phyloP scores from a whole-genome alignment of 2,113 vertebrate genomes.

The Callocephalon fimbriatum region DNA sequence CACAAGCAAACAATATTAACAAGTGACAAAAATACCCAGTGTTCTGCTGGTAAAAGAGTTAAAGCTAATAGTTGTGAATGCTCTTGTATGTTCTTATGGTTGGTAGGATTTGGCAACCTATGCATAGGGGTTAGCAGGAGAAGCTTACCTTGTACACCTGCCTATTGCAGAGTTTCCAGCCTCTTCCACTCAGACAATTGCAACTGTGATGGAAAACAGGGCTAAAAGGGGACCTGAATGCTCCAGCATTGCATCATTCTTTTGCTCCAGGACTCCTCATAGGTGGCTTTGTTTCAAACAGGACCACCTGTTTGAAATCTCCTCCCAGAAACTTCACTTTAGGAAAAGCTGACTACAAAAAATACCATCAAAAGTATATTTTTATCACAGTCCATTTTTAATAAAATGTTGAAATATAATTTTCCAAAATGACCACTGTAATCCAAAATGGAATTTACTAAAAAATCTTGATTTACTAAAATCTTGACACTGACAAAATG shows the following conservation, averaged over 20 bases:
- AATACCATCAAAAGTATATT: background rate
- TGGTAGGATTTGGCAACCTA: background rate
- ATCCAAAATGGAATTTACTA: constrained; percentile 9
- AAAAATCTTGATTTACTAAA: background rate
- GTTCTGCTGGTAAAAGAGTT: background rate
- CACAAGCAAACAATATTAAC: constrained; percentile 2
- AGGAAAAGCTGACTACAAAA: background rate
- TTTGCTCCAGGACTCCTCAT: background rate
- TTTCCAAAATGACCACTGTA: constrained; percentile 2
- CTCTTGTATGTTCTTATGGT: background rate
- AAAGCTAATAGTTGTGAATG: background rate
- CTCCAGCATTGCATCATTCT: background rate
- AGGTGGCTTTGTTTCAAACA: background rate
- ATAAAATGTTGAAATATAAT: background rate
- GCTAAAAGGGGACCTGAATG: background rate
- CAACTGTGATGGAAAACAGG: background rate
- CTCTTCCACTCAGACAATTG: background rate
- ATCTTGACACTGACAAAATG: background rate
- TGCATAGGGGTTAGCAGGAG: background rate
- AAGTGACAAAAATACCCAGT: constrained; percentile 33
- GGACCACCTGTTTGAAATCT: background rate
- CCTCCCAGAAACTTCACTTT: background rate
- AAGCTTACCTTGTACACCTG: background rate
- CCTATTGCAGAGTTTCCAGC: background rate
- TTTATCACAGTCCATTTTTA: background rate